phyloP scores from a whole-genome alignment of 2,888 invertebrate genomes.

The Andrena marginata region DNA sequence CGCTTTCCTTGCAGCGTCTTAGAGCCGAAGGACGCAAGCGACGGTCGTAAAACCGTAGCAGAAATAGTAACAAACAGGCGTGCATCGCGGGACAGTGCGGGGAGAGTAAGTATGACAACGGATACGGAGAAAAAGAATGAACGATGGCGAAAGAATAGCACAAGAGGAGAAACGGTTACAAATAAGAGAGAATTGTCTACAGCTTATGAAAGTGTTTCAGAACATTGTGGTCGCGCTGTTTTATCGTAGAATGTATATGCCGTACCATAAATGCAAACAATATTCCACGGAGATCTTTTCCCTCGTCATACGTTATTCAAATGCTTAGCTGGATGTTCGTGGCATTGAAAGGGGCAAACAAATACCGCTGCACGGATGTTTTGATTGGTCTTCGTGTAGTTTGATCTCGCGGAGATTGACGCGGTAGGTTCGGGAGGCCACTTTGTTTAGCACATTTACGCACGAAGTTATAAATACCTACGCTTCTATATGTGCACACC shows the following conservation, averaged over 20 bases:
- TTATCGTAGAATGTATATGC: neutral
- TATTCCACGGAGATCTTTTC: slow-evolving; percentile 7
- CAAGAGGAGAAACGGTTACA: neutral
- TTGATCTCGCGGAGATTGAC: neutral
- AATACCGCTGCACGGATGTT: neutral
- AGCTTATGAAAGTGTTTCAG: slow-evolving; percentile 4
- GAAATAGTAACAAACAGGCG: neutral
- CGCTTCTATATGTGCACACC: neutral
- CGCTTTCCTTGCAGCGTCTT: neutral
- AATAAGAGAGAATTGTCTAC: neutral
- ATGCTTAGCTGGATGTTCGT: neutral
- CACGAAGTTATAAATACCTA: neutral
- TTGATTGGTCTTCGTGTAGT: neutral
- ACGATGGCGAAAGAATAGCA: neutral
- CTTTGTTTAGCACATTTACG: neutral
- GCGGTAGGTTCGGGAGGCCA: neutral
- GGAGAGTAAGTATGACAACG: neutral
- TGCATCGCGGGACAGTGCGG: neutral
- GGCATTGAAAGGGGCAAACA: neutral
- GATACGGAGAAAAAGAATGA: neutral
- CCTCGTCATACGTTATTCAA: neutral
- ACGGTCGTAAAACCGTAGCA: neutral
- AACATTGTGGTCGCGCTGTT: neutral
- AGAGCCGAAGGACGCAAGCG: neutral
- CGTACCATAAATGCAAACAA: neutral